Evolutionary conservation across 2,797 vertebrate species (phyloP), one percentile per base, ranked within the genome.

Genomic region (Myripristis jacobus): DNA sequence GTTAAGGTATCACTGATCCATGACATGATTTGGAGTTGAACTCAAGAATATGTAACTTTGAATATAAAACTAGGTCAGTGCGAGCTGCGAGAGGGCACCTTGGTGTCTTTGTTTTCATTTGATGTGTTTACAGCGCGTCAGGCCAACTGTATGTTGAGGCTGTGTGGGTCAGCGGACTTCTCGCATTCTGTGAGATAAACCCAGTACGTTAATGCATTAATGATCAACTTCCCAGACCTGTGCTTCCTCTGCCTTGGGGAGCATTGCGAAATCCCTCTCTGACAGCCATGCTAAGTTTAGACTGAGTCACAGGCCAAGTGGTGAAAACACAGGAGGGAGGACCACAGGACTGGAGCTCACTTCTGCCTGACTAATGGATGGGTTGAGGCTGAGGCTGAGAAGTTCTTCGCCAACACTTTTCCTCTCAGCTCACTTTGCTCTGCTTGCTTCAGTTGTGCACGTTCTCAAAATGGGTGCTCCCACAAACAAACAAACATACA

Each of bases 251-350:
- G 44, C 77, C 60, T 71, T 24, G 9, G 64, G 46, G 25, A 68
- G 41, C 7, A 43, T 90, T 92, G 86, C 38, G 79, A 91, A 92
- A 90, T 84, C 65, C 44, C 63, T 21, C 72, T 79, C 72, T 85
- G 67, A 80, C 63, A 80, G 69, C 55, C 10, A 22, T 50, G 9
- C 85, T 82, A 89, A 88, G 84, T 87, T 87, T 89, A 89, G 80
- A 66, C 66, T 0, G 0, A 81, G 82, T 77, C 55, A 4, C 65
- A 60, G 73, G 65, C 80, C 73, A 36, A 41, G 57, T 69, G 71
- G 70, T 59, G 52, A 78, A 79, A 86, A 79, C 66, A 80, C 64
- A 48, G 65, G 67, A 79, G 80, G 65, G 67, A 79, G 80, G 56
- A 75, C 70, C 74, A 79, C 75, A 67, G 74, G 43, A 62, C 72